phyloP scores from a whole-genome alignment of 2,113 vertebrate species.

The Sturnira hondurensis region DNA sequence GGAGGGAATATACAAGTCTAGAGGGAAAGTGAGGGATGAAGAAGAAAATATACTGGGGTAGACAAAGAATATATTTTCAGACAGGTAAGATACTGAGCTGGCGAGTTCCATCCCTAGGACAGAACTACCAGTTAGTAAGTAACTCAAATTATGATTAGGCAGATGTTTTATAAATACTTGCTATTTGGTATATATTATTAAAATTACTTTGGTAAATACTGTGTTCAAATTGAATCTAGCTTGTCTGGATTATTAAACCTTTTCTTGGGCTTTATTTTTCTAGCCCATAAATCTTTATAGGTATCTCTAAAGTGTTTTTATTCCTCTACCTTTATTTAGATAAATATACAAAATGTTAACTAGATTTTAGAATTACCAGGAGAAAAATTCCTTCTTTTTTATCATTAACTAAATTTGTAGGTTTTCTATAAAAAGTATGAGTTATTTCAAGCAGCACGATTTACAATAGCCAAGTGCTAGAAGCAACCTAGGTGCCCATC shows the following conservation, averaged over 20 bases:
- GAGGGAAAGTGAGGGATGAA: background rate
- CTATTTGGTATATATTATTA: slow-evolving; percentile 32
- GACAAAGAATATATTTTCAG: slow-evolving; percentile 16
- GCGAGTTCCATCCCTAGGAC: background rate
- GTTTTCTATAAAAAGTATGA: background rate
- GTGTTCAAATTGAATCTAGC: slow-evolving; percentile 22
- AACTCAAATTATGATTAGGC: slow-evolving; percentile 7
- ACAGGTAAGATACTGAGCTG: background rate
- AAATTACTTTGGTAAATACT: slow-evolving; percentile 25
- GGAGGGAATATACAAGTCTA: slow-evolving; percentile 14
- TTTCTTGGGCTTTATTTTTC: slow-evolving; percentile 42
- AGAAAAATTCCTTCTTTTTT: background rate
- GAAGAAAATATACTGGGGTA: background rate
- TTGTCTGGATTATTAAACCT: slow-evolving; percentile 46
- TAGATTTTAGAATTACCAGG: slow-evolving; percentile 7
- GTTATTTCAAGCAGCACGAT: background rate
- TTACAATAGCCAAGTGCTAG: too few species aligned
- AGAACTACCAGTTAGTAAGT: slow-evolving; percentile 29
- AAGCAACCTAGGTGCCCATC: too few species aligned
- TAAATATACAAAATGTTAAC: slow-evolving; percentile 30
- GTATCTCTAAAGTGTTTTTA: slow-evolving; percentile 6
- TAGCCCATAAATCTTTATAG: slow-evolving; percentile 3
- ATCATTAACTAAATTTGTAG: background rate
- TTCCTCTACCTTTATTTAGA: background rate
- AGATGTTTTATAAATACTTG: slow-evolving; percentile 33